Evolutionary conservation across 1,140 invertebrate genomes (phyloP), one percentile per base, ranked within the genome.

Genomic region (Philopotamus ludificatus): DNA sequence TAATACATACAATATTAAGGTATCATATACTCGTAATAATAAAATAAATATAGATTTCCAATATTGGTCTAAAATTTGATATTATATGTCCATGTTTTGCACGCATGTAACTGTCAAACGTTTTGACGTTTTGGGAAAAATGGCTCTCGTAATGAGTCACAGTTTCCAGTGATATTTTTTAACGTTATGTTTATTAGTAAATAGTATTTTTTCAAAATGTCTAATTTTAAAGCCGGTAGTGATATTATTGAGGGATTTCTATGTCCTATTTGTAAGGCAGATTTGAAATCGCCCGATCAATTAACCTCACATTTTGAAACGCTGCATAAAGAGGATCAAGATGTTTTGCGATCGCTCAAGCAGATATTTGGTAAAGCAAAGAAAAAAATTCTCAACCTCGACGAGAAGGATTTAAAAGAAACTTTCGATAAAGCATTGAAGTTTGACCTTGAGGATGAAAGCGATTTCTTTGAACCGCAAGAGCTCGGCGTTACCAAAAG

Each of bases 181-280:
- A n/a, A n/a, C n/a, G n/a, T n/a, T n/a, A n/a, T n/a, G n/a, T n/a
- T n/a, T n/a, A n/a, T n/a, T n/a, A n/a, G n/a, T n/a, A n/a, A n/a
- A n/a, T n/a, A n/a, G n/a, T n/a, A n/a, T n/a, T n/a, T n/a, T n/a
- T n/a, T n/a, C n/a, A n/a, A n/a, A n/a, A 54, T 54, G 51, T 28
- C 51, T 15, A 34, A 54, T 25, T 15, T n/a, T 54, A 12, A 1
- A 34, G 23, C 4, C 34, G 54, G 42, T 2, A 41, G 74, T 65
- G 79, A 84, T 42, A 88, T 94, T 61, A 79, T 92, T 60, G 94
- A 98, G 77, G 95, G 95, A 4, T 95, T 97, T 75, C 81, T 98
- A 2, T 98, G 95, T 78, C 94, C 95, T 0, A 92, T 95, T 73
- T 98, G 95, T 75, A 89, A 93, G 79, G 87, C 87, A 45, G 93